Conservation (phyloP, 2,797 vertebrate species). For the Sciurus vulgaris region DNA sequence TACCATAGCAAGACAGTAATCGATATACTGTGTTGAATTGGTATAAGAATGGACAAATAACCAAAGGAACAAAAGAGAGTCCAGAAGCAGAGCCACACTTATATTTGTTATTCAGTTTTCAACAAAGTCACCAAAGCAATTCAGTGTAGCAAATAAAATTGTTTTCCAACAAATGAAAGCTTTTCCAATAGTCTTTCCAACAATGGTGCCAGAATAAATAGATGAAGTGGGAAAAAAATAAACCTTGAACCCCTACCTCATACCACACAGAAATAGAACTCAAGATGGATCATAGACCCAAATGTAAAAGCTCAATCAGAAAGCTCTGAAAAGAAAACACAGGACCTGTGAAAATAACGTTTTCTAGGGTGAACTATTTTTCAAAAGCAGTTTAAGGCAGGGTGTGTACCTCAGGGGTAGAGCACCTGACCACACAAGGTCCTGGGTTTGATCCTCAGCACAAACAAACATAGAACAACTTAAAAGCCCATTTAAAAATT, state of each 20-base stretch:
- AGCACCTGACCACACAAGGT: neutral
- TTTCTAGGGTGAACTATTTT: neutral
- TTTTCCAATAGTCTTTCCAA: neutral
- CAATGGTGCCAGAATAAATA: neutral
- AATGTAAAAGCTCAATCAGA: slow-evolving; percentile 17
- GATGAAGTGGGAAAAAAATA: neutral
- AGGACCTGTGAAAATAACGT: neutral
- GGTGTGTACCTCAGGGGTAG: neutral
- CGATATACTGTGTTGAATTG: neutral
- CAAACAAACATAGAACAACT: too few relatives aligned
- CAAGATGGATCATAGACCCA: neutral
- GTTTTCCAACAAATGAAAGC: neutral
- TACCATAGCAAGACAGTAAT: neutral
- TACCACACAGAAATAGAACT: neutral
- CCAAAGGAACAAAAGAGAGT: neutral
- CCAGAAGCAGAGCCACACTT: neutral
- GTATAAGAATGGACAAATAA: neutral
- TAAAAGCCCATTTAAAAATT: neutral
- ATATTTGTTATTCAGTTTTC: neutral
- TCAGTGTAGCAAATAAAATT: neutral
- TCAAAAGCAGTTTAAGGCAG: neutral
- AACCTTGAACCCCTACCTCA: neutral
- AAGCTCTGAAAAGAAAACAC: neutral
- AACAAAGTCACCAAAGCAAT: neutral
- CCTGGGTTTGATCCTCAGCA: neutral